phyloP scores from a whole-genome alignment of 2,797 vertebrate genomes.

The Kryptopterus vitreolus region DNA sequence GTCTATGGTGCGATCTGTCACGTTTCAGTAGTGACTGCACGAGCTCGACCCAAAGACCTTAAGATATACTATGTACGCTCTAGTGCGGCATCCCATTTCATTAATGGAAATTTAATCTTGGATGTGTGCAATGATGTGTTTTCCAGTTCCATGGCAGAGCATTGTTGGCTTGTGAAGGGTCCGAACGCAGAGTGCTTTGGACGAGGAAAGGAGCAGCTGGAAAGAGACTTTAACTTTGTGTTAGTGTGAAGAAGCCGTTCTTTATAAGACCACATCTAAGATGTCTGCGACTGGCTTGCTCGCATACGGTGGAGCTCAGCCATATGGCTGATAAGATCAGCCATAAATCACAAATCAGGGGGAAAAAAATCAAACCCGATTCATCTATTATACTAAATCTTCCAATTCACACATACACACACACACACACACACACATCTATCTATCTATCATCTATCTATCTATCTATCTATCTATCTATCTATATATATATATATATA shows the following conservation, averaged over 20 bases:
- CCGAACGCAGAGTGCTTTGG: slow-evolving; percentile 7
- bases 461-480: too few species aligned
- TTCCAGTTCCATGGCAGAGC: slow-evolving; percentile 20
- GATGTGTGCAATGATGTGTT: slow-evolving; percentile 39
- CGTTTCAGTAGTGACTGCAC: slow-evolving; percentile 27
- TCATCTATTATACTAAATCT: not conserved
- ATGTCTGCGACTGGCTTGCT: slow-evolving; percentile 25
- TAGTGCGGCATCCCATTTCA: not conserved
- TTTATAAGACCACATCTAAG: slow-evolving; percentile 45
- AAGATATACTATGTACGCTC: slow-evolving; percentile 27
- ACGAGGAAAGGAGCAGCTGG: slow-evolving; percentile 32
- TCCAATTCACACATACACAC: too few species aligned
- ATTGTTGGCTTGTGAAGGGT: slow-evolving; percentile 9
- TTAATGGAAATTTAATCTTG: slow-evolving; percentile 24
- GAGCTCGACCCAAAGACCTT: slow-evolving; percentile 16
- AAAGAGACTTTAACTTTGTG: slow-evolving; percentile 31
- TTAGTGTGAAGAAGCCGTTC: slow-evolving; percentile 32
- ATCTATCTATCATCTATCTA: too few species aligned
- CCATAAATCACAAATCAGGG: slow-evolving; percentile 9
- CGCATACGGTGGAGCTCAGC: slow-evolving; percentile 10
- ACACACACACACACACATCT: too few species aligned
- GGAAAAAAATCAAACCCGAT: not conserved
- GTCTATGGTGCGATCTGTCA: slow-evolving; percentile 29
- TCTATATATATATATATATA: too few species aligned
- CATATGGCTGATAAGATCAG: slow-evolving; percentile 24